These are phyloP conservation scores for Cheracebus regulus DNA, from an alignment of 2,797 vertebrate genomes.

Conservation along the genomic window DNA sequence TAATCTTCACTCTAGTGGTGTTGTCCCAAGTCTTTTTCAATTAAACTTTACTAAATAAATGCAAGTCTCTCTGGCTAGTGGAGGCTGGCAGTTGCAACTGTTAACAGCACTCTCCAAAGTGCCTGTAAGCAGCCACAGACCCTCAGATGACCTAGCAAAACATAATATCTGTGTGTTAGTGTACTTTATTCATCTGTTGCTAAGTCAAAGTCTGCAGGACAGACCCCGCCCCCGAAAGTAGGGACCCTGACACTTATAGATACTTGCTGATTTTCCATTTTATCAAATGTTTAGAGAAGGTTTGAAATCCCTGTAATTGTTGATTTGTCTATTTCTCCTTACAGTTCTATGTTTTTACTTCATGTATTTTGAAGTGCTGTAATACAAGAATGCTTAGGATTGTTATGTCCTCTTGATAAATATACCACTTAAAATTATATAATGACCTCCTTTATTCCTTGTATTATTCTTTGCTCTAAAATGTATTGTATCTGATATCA, in stretches of 20 bases:
- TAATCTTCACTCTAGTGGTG: no score
- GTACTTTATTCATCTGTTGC: no score
- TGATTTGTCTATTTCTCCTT: not conserved
- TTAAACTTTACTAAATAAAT: no score
- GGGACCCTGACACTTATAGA: not conserved
- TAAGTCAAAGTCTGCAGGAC: no score
- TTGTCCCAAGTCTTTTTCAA: no score
- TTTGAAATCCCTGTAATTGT: constrained; percentile 16
- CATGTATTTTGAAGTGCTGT: constrained; percentile 2
- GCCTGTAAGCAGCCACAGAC: no score
- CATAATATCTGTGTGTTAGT: no score
- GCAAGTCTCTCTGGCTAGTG: no score
- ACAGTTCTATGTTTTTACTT: not conserved
- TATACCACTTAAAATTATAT: constrained; percentile 29
- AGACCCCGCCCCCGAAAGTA: no score
- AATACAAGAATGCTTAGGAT: not conserved
- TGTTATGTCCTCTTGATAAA: constrained; percentile 22
- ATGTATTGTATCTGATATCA: not conserved
- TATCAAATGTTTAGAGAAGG: constrained; percentile 5
- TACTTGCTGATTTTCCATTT: constrained; percentile 15
- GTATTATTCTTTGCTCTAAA: constrained; percentile 20
- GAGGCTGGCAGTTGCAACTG: no score
- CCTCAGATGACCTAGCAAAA: no score
- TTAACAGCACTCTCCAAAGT: no score
- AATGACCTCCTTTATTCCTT: not conserved